Evolutionary conservation across 2,888 invertebrate species (phyloP), one percentile per base, ranked within the genome.

Genomic region (Strigamia transsilvanica): DNA sequence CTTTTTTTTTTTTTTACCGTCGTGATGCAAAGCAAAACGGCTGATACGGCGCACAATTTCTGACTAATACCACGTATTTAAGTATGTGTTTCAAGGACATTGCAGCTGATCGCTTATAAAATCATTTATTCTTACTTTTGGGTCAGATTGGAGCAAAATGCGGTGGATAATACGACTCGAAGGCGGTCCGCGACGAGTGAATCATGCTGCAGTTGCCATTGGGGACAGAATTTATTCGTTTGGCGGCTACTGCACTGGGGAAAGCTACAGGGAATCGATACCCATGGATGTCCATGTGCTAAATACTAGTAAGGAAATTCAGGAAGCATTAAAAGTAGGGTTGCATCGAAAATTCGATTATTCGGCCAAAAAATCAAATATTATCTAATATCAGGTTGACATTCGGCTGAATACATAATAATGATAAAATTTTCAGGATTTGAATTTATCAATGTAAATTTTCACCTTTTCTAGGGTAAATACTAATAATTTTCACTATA

Each of bases 101-200:
- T 46, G 15, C 46, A 42, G 42, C 12, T 4, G 46, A 46, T 46
- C 46, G 46, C 5, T 46, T 46, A 46, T 5, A 38, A 38, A 38
- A 38, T 38, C 13, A 1, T 4, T 13, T 46, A 46, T 46, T 46
- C 15, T 12, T 2, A 27, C 27, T 27, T 27, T 46, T 46, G 46
- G 2, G 6, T 0, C 21, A 27, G 32, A 73, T 73, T 73, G 23
- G 4, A 21, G 13, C 32, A 15, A 46, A 13, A 94, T 94, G 94
- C 90, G 90, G 88, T 97, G 97, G 97, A 94, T 94, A 81, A 92
- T 93, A 42, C 92, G 93, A 86, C 90, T 96, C 84, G 94, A 95
- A 87, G 96, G 96, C 41, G 97, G 97, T n/a, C 97, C 96, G 18
- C 91, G 93, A 86, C 91, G 96, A 83, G 96, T 96, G 15, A 96